Conservation (phyloP, 2,888 invertebrate genomes). For the Crioceris asparagi region DNA sequence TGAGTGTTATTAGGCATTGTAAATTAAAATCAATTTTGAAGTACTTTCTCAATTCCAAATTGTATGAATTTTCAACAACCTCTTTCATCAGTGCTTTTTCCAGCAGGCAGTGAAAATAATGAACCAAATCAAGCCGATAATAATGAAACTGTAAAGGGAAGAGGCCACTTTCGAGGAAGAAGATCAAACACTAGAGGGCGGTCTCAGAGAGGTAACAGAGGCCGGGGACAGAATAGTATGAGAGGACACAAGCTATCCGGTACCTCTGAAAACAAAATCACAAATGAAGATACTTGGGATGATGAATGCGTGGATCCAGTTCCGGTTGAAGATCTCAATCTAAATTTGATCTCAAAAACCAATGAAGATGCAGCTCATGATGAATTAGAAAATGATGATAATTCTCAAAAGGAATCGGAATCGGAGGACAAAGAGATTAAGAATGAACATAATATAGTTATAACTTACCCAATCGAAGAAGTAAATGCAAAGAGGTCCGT, state of each 20-base stretch:
- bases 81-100: too few species aligned
- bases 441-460: conserved; percentile 12
- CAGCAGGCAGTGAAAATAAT: too few species aligned
- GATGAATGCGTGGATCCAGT: conserved; percentile 4
- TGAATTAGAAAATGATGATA: conserved; percentile 4
- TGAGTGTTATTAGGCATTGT: conserved; percentile 7
- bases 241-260: conserved; percentile 5
- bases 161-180: conserved; percentile 2
- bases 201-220: conserved; percentile 2
- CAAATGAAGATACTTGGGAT: conserved; percentile 11
- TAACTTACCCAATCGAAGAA: conserved; percentile 11
- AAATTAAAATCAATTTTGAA: too few species aligned
- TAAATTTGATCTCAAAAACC: conserved; percentile 3
- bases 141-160: conserved; percentile 5
- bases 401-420: neutral
- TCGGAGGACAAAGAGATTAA: conserved; percentile 5
- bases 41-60: too few species aligned
- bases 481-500: conserved; percentile 12
- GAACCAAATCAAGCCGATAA: too few species aligned
- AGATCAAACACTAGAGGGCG: neutral
- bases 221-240: conserved; percentile 5
- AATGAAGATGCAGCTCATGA: conserved; percentile 3
- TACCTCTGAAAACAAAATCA: neutral
- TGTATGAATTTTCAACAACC: too few species aligned
- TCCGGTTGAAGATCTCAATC: neutral